Base-by-base conservation (phyloP, 1,140 invertebrate species). In the Drosophila yakuba region DNA sequence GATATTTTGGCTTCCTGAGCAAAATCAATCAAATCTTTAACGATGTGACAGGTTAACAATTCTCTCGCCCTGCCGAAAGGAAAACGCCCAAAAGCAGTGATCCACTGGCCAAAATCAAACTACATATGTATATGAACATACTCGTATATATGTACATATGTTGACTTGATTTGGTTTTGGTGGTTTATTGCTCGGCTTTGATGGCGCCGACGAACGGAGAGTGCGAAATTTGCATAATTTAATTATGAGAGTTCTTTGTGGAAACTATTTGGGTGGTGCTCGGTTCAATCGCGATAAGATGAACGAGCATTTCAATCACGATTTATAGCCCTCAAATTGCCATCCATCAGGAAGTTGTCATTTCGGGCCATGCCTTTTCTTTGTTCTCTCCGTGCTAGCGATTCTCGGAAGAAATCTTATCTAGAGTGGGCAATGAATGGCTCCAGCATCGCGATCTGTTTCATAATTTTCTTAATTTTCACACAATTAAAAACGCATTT, bases 11-110 rank as follows among this genome's bases (percentile, higher is more conserved):
- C 73, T 84, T 84, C 80, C 84, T 88, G 72, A 74, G 72, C 74
- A 61, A 84, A 88, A 84, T 88, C 84, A 84, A 88, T 88, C 84
- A 90, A 90, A 88, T 59, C 63, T 78, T 88, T 88, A 84, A 88
- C 64, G 85, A 89, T 78, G 78, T 86, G 81, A 69, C 67, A 56
- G 62, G 41, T 59, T 67, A 73, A 74, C 72, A 66, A 51, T 66
- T 74, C 57, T 44, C 60, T 50, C 25, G 38, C 17, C 17, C 14
- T 50, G 48, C 25, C 45, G 15, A 38, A 51, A 59, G 44, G 66
- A 35, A 72, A 60, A 72, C 56, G 68, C 71, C 68, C 68, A 62
- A 62, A 72, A 58, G 20, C 28, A 17, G 41, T 52, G 35, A 61
- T 51, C 59, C 47, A 51, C 36, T 61, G 36, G 15, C 55, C 38